These are phyloP conservation scores for Pseudomyrmex cubaensis DNA, from an alignment of 1,140 invertebrate genomes.

Conservation along the genomic window DNA sequence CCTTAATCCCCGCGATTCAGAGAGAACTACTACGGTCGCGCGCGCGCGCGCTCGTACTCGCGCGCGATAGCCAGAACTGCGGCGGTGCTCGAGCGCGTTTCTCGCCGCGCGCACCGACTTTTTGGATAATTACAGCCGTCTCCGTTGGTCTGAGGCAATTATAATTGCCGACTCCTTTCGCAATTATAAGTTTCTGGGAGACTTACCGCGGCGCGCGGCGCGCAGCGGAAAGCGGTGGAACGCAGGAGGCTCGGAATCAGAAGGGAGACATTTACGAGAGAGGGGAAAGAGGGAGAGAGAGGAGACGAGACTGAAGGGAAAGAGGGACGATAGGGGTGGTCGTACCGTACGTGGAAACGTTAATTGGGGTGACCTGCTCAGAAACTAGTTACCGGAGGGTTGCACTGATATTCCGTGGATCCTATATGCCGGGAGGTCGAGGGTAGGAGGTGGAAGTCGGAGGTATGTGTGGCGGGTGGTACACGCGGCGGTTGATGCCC, in stretches of 20 bases:
- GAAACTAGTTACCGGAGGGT: slow-evolving; percentile 84
- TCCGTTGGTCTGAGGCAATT: slow-evolving; percentile 81
- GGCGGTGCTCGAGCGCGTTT: slow-evolving; percentile 36
- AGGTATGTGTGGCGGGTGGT: slow-evolving; percentile 42
- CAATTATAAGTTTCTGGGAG: slow-evolving; percentile 85
- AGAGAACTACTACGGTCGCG: slow-evolving; percentile 37
- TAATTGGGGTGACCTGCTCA: slow-evolving; percentile 85
- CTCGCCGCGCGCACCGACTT: slow-evolving; percentile 73
- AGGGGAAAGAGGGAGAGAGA: slow-evolving; percentile 21
- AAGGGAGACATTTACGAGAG: slow-evolving; percentile 52
- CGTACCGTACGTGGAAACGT: slow-evolving; percentile 83
- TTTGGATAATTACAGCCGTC: slow-evolving; percentile 83
- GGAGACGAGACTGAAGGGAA: slow-evolving; percentile 21
- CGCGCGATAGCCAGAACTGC: slow-evolving; percentile 7
- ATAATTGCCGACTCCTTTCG: slow-evolving; percentile 86
- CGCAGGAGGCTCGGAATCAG: slow-evolving; percentile 66
- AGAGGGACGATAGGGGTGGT: slow-evolving; percentile 56
- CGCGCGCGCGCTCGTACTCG: slow-evolving; percentile 7
- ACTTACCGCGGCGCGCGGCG: slow-evolving; percentile 75
- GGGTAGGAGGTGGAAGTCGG: neutral
- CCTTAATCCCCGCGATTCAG: slow-evolving; percentile 52
- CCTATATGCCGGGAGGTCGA: slow-evolving; percentile 50
- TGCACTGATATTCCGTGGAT: slow-evolving; percentile 81
- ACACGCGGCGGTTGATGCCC: slow-evolving; percentile 56
- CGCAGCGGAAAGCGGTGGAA: slow-evolving; percentile 69